Percentiles rank a stretch among this genome's conserved stretches.
These are phyloP conservation scores for Procambarus clarkii DNA, from an alignment of 1,140 invertebrate genomes.

Conservation along the genomic window DNA sequence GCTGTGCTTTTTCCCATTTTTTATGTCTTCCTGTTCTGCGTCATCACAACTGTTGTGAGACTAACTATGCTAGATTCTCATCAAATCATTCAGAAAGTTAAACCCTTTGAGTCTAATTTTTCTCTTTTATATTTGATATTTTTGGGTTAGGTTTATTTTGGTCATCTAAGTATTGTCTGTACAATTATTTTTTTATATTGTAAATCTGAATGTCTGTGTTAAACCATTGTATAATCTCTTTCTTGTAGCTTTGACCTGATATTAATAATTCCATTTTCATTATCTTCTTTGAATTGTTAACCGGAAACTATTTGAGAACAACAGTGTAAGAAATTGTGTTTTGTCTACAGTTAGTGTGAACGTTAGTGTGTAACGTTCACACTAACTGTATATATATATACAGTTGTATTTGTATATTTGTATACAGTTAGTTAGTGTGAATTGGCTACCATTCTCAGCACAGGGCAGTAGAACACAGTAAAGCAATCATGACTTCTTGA, in stretches of 20 bases:
- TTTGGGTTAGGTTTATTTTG: too few species aligned
- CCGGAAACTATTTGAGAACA: neutral
- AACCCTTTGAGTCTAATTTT: too few species aligned
- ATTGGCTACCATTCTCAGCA: neutral
- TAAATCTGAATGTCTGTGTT: neutral
- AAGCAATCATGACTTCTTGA: slow-evolving; percentile 62
- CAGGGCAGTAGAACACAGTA: slow-evolving; percentile 36
- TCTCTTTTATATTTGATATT: too few species aligned
- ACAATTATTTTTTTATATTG: neutral
- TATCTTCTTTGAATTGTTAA: neutral
- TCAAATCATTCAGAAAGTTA: too few species aligned
- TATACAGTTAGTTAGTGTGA: too few species aligned
- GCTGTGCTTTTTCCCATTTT: neutral
- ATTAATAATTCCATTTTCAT: neutral
- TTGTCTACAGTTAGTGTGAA: neutral
- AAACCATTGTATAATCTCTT: neutral
- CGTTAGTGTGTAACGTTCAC: neutral
- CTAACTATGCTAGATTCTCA: neutral
- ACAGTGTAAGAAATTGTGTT: neutral
- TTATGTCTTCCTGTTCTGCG: neutral
- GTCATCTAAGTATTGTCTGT: too few species aligned
- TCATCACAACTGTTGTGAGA: neutral
- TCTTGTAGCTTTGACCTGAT: neutral
- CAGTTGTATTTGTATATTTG: too few species aligned
- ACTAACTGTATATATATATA: too few species aligned